Evolutionary conservation across 2,797 vertebrate genomes (phyloP), one percentile per base, ranked within the genome.

Genomic region (Rhinogobio ventralis): DNA sequence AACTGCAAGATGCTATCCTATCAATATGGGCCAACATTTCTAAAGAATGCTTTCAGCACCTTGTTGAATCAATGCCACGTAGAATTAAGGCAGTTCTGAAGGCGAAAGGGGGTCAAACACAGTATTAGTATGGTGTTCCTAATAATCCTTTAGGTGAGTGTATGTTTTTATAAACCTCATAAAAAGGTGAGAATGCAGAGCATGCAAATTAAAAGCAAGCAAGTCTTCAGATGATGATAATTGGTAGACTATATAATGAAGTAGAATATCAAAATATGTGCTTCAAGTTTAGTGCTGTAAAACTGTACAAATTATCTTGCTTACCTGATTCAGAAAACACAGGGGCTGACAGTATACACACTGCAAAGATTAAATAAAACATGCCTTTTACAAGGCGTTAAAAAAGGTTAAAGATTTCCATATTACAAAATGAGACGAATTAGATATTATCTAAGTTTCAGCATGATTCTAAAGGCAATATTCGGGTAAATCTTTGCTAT

Each of bases 281-380:
- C 72, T 53, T 60, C 5, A 19, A 7, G n/a, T 19, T 20, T 45
- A 60, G 36, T 60, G 15, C 23, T 51, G 45, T 51, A 55, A 46
- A 67, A 30, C 57, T 33, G 60, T 62, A 28, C 14, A 15, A 64
- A 8, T 19, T 28, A 30, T n/a, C 28, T 14, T 10, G 14, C 66
- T 69, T 72, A 81, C 67, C 51, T 15, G 80, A 46, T 17, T 82
- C 39, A 49, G 39, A 82, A 60, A 11, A n/a, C 28, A 74, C 69
- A 19, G 25, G 8, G 19, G 42, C 39, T 72, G 39, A 33, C 7
- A 82, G 68, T 11, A 62, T n/a, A 5, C 8, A 73, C 39, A 62
- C 10, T 49, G 42, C 45, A 53, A 17, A 15, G 25, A 82, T 51
- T 0, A 73, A 45, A 49, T 66, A 66, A 30, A 49, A 30, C 74